Base-by-base conservation (phyloP, 2,113 vertebrate genomes). In the Vulpes lagopus region DNA sequence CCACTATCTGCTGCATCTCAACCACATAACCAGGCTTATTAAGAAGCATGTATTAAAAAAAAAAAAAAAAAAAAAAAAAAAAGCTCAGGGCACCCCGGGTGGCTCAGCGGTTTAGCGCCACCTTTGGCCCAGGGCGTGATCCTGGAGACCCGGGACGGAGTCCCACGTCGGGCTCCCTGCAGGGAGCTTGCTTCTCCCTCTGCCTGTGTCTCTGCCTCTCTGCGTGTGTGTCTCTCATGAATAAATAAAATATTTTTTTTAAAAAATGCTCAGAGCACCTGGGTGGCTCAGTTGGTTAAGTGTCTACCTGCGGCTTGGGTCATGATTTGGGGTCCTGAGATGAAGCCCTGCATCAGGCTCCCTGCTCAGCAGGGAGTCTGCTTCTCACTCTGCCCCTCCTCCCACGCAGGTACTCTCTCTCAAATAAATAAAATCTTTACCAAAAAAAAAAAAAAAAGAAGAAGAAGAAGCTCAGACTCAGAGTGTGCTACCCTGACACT, bases 21-120 rank as follows among this genome's bases (percentile, higher is more conserved):
- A 86, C 15, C 60, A 89, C 35, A 65, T 81, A 88, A 49, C 11
- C 64, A 84, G 57, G 32, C 38, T 81, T 91, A 93, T 35, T 95
- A 80, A 87, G 32, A 91, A 92, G 19, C 87, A 1, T 27, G 9
- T 76, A 51, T 64, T 94, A 35, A 93, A 51, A 95, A 30, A 25
- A 43, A 43, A 43, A 43, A 43, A 43, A 62, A 3, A 38, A 38
- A 51, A 95, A 30, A 25, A 43, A 43, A 43, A 43, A 43, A 43
- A 62, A 3, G 14, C 53, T 30, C 4, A 5, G 62, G n/a, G 69
- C 19, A 9, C 0, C 19, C 71, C 7, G 20, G 35, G 20, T 6
- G 19, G 35, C 71, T 23, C 71, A 73, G 71, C 1, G 7, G 71
- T 43, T 73, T 11, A 73, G 69, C n/a, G 0, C 11, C n/a, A 4